These are phyloP conservation scores for Aromia moschata DNA, from an alignment of 2,888 invertebrate genomes.

Conservation along the genomic window DNA sequence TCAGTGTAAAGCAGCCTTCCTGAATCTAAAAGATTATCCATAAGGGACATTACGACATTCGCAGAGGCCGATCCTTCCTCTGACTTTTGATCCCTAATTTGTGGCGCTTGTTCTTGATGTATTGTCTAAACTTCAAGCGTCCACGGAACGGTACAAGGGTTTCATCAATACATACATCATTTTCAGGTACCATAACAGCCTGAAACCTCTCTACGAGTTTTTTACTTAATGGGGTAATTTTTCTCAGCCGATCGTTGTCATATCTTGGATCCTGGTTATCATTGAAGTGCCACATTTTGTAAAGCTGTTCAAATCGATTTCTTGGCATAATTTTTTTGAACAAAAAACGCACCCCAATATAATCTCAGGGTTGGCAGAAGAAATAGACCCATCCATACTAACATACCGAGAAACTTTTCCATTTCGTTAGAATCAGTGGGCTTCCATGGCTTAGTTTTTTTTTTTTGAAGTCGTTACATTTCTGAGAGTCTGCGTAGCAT, in stretches of 20 bases:
- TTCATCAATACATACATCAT: too few relatives aligned
- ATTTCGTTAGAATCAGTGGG: constrained; percentile 12
- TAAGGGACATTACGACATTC: too few relatives aligned
- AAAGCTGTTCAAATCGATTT: not conserved
- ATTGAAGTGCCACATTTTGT: not conserved
- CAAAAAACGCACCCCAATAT: constrained; percentile 11
- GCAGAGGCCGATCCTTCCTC: too few relatives aligned
- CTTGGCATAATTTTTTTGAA: not conserved
- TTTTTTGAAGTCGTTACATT: not conserved
- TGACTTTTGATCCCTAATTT: too few relatives aligned
- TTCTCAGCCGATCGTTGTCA: not conserved
- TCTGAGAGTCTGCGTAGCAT: not conserved
- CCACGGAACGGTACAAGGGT: too few relatives aligned
- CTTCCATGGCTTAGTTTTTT: constrained; percentile 10
- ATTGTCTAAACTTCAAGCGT: too few relatives aligned
- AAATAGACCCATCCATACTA: constrained; percentile 17
- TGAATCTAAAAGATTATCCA: too few relatives aligned
- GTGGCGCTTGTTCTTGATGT: too few relatives aligned
- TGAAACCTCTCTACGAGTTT: too few relatives aligned
- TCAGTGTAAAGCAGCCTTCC: too few relatives aligned
- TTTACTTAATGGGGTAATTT: too few relatives aligned
- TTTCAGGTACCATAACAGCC: too few relatives aligned
- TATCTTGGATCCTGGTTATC: constrained; percentile 1
- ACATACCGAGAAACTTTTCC: constrained; percentile 17
- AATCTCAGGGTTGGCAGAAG: not conserved